phyloP scores from a whole-genome alignment of 1,140 invertebrate species.

The Nomia melanderi region DNA sequence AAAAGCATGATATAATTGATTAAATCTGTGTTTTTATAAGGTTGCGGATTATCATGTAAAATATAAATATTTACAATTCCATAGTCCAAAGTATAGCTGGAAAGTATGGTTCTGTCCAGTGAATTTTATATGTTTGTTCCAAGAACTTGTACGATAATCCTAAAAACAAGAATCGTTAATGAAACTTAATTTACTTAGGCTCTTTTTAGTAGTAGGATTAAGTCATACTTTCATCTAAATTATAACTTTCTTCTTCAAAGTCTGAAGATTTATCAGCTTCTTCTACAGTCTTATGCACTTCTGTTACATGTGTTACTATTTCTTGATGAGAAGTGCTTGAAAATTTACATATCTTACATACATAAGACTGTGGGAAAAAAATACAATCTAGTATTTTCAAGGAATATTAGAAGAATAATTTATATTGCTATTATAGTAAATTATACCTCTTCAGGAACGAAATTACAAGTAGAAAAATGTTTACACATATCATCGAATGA shows the following conservation, averaged over 20 bases:
- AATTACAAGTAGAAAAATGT: conserved; percentile 72
- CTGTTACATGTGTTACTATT: conserved; percentile 65
- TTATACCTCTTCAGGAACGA: conserved; percentile 66
- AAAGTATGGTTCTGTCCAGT: conserved; percentile 39
- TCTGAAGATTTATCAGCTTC: conserved; percentile 46
- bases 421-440: neutral
- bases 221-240: conserved; percentile 41
- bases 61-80: conserved; percentile 73
- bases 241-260: conserved; percentile 51
- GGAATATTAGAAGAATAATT: neutral
- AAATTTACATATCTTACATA: conserved; percentile 74
- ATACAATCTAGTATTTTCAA: neutral
- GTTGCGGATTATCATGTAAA: conserved; percentile 1
- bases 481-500: conserved; percentile 67
- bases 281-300: conserved; percentile 60
- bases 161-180: conserved; percentile 26
- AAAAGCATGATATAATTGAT: conserved; percentile 49
- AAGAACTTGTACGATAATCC: conserved; percentile 54
- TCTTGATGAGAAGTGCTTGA: conserved; percentile 54
- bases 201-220: conserved; percentile 9
- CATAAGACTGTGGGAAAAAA: conserved; percentile 60
- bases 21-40: conserved; percentile 15
- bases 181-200: conserved; percentile 11
- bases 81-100: conserved; percentile 73
- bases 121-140: conserved; percentile 3